Conservation (phyloP, 1,140 invertebrate genomes). For the Chironomus tepperi region DNA sequence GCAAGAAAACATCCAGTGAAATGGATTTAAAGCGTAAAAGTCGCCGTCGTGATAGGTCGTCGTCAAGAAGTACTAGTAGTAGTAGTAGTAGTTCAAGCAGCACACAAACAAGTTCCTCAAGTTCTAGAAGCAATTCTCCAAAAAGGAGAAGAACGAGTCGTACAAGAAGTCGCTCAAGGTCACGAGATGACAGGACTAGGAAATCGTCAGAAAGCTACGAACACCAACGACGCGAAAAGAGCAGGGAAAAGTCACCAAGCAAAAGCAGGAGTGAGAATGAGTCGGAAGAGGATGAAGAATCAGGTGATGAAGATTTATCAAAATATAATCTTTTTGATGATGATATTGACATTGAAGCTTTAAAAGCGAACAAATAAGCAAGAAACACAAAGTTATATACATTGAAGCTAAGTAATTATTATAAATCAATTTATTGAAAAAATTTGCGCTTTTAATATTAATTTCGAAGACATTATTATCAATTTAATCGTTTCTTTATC, state of each 20-base stretch:
- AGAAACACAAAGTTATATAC: neutral
- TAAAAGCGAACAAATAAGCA: neutral
- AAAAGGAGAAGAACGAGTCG: neutral
- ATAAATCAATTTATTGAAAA: too few species aligned
- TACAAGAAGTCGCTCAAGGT: neutral
- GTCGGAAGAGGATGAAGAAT: neutral
- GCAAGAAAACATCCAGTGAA: constrained; percentile 27
- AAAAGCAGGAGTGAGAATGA: neutral
- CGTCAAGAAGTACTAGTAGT: neutral
- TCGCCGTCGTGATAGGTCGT: neutral
- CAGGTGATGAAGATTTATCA: neutral
- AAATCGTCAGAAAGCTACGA: neutral
- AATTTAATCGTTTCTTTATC: too few species aligned
- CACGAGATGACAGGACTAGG: neutral
- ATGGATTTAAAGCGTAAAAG: neutral
- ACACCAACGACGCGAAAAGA: neutral
- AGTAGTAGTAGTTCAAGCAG: neutral
- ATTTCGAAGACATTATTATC: too few species aligned
- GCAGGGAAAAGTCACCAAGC: neutral
- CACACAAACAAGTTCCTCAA: neutral
- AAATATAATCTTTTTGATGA: constrained; percentile 20
- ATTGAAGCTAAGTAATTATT: too few species aligned
- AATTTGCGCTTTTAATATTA: too few species aligned
- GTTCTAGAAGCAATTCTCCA: neutral
- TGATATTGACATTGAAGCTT: constrained; percentile 4